A percentile compares a stretch with the other conserved stretches of the same genome.
phyloP scores from a whole-genome alignment of 2,888 invertebrate species.

The Drosophila kanekoi region DNA sequence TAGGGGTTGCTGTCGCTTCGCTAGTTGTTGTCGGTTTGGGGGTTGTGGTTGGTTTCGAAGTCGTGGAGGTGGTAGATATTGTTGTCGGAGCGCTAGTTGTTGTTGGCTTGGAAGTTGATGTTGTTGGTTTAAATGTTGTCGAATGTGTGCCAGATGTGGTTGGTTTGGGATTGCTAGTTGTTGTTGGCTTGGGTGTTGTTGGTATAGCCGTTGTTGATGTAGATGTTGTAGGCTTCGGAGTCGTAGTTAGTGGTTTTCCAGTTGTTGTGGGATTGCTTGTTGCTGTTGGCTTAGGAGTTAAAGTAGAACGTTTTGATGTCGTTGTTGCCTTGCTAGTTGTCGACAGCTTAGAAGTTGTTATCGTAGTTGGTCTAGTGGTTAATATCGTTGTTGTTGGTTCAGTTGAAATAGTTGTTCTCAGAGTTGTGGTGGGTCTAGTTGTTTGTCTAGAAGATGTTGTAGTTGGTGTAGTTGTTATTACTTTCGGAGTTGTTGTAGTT shows the following conservation, averaged over 20 bases:
- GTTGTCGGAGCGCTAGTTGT: neutral
- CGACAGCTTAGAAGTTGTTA: neutral
- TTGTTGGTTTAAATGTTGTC: constrained; percentile 5
- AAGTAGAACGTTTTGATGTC: neutral
- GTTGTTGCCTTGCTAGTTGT: neutral
- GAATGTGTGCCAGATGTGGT: constrained; percentile 4
- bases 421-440: neutral
- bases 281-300: too few relatives aligned
- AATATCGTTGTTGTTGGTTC: constrained; percentile 11
- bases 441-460: neutral
- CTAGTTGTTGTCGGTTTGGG: constrained; percentile 12
- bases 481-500: neutral
- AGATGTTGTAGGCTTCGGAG: too few relatives aligned
- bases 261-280: too few relatives aligned
- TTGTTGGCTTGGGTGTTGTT: constrained; percentile 1
- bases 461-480: neutral
- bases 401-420: constrained; percentile 2
- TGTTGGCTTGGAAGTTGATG: constrained; percentile 1
- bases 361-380: neutral
- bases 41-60: neutral
- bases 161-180: constrained; percentile 2
- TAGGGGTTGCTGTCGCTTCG: constrained; percentile 1
- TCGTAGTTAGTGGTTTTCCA: too few relatives aligned
- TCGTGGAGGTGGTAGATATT: constrained; percentile 2
- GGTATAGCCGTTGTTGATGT: too few relatives aligned